These are phyloP conservation scores for Thalassophryne amazonica DNA, from an alignment of 2,797 vertebrate species.

Conservation along the genomic window DNA sequence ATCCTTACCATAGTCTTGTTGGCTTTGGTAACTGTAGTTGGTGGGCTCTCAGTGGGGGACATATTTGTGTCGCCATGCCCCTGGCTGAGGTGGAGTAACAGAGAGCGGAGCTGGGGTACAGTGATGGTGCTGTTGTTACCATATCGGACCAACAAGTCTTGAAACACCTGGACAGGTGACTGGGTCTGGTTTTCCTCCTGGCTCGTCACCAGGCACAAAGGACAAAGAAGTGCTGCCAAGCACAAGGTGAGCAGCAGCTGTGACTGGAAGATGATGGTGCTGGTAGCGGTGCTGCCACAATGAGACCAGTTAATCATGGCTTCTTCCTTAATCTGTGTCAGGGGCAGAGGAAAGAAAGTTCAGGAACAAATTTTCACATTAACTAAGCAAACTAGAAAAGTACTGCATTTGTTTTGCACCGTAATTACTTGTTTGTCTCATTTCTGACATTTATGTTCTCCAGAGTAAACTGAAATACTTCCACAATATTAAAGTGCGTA, in stretches of 20 bases:
- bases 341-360: neutral
- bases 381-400: neutral
- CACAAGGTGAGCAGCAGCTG: constrained; percentile 40
- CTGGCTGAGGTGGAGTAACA: constrained; percentile 80
- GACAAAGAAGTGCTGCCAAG: constrained; percentile 46
- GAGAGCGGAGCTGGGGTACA: constrained; percentile 83
- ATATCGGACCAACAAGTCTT: constrained; percentile 83
- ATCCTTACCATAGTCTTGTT: constrained; percentile 83
- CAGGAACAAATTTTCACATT: neutral
- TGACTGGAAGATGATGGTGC: neutral
- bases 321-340: constrained; percentile 27
- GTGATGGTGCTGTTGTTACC: constrained; percentile 84
- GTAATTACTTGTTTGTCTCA: too few relatives aligned
- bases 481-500: too few relatives aligned
- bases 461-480: too few relatives aligned
- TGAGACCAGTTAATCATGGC: constrained; percentile 64
- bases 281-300: constrained; percentile 37
- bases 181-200: constrained; percentile 41
- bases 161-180: constrained; percentile 81
- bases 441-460: too few relatives aligned
- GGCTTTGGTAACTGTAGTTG: neutral
- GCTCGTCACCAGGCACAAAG: constrained; percentile 27
- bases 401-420: too few relatives aligned
- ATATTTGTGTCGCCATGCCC: constrained; percentile 42
- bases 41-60: neutral